Conservation (phyloP, 2,113 vertebrate species). For the Thermophis baileyi region DNA sequence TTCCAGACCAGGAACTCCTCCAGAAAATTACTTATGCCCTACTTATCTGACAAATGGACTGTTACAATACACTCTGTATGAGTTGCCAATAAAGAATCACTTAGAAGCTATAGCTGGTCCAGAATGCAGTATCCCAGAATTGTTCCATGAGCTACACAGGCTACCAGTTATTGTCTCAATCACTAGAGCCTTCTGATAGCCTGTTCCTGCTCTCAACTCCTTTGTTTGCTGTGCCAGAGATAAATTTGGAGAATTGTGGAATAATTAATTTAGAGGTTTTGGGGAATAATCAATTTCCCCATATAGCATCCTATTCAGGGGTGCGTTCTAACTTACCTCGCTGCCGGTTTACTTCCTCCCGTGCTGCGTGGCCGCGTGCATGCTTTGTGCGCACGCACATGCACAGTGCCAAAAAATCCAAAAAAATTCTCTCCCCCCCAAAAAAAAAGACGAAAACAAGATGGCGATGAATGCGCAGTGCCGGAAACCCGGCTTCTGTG, state of each 20-base stretch:
- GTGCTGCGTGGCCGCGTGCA: too few species aligned
- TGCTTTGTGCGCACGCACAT: too few species aligned
- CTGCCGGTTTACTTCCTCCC: too few species aligned
- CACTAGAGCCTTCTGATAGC: background rate
- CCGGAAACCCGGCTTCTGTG: too few species aligned
- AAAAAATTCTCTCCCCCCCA: too few species aligned
- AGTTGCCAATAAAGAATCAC: background rate
- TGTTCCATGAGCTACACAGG: background rate
- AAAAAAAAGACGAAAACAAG: too few species aligned
- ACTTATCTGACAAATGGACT: background rate
- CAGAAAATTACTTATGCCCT: background rate
- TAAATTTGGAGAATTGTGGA: background rate
- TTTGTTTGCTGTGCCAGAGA: background rate
- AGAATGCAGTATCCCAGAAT: background rate
- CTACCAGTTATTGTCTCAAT: background rate
- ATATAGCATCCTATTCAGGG: background rate
- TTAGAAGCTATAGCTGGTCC: background rate
- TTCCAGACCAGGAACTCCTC: background rate
- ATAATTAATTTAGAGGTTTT: background rate
- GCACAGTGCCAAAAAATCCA: too few species aligned
- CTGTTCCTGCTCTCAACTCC: background rate
- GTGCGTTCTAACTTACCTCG: too few species aligned
- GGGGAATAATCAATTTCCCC: background rate
- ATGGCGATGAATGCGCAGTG: too few species aligned
- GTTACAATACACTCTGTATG: background rate